Base-by-base conservation (phyloP, 2,888 invertebrate species). In the Tachina grossa region DNA sequence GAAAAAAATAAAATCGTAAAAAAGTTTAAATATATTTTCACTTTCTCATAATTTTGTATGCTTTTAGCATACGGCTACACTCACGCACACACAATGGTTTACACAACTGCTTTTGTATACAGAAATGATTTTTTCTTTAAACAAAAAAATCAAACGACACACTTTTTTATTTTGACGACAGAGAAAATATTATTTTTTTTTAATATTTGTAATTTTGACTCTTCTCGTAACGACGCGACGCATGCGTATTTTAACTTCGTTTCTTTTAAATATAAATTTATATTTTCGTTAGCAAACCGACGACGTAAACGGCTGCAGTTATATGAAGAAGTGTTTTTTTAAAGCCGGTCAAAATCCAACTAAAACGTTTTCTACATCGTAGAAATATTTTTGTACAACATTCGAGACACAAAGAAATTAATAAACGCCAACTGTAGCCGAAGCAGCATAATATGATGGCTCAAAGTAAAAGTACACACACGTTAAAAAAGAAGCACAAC, bases 291-390 rank as follows among this genome's bases (percentile, higher is more conserved):
- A 22, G 55, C 66, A 66, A 74, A 76, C 80, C 84, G 83, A 51
- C 84, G 83, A 51, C 63, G 57, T n/a, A 31, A 74, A 59, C 66
- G 82, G 69, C 65, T 79, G 71, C 31, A 69, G 68, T 63, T 79
- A 71, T 55, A 45, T 63, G 49, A 81, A 81, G 85, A 83, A 85
- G 76, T 79, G 85, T 80, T 83, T 83, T 79, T 76, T 79, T 76
- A 72, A 86, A 86, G 87, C 87, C 86, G 87, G 85, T 83, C 87
- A 71, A 87, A 85, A 85, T 85, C 71, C 76, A 87, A 87, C 87
- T 87, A 87, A 87, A 87, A 59, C 71, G 14, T 76, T 83, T 85
- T 79, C 79, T 66, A n/a, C 31, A 51, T 41, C 72, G 83, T 76
- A 76, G 83, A 85, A 85, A 85, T 85, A 85, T 76, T 83, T 85